Base-by-base conservation (phyloP, 2,113 vertebrate species). In the Todiramphus chloris region DNA sequence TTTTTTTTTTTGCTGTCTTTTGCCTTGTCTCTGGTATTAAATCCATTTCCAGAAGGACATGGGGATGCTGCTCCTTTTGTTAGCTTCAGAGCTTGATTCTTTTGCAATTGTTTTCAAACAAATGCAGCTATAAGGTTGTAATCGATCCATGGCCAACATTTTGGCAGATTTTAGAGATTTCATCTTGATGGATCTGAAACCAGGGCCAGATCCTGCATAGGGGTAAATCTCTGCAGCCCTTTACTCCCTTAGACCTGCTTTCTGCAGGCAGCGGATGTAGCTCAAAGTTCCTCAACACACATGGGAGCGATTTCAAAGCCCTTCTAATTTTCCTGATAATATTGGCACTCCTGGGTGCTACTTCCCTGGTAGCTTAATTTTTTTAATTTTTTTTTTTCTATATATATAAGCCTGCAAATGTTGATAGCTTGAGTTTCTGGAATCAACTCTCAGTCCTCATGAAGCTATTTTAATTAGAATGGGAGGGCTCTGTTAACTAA, bases 401-500 rank as follows among this genome's bases (percentile, higher is more conserved):
- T 96, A 66, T 69, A 87, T 83, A 90, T 87, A 96, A 92, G 91
- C 66, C 69, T 37, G 58, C 37, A 56, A 64, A 41, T 86, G 76
- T 89, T 83, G 92, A 94, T 90, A 90, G 69, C 69, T 75, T 81
- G 48, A 62, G 79, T 72, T 96, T 93, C 94, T 91, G 87, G 62
- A 95, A 89, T 93, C 80, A 93, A 93, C 66, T 87, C 83, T 93
- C 83, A 78, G 74, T 73, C 89, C 74, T 94, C 80, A 87, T 84
- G 94, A 94, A 97, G 64, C 53, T 91, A 78, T 93, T 96, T 96
- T 93, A 96, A 90, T 93, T 91, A 96, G 89, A 96, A 92, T 84
- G 92, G 90, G 90, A 94, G 83, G 96, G 63, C 55, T 96, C 89
- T 93, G 96, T 96, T 95, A 94, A 97, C 69, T 95, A 91, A 94